Evolutionary conservation across 2,888 invertebrate species (phyloP), one percentile per base, ranked within the genome.

Genomic region (Catocala nupta): DNA sequence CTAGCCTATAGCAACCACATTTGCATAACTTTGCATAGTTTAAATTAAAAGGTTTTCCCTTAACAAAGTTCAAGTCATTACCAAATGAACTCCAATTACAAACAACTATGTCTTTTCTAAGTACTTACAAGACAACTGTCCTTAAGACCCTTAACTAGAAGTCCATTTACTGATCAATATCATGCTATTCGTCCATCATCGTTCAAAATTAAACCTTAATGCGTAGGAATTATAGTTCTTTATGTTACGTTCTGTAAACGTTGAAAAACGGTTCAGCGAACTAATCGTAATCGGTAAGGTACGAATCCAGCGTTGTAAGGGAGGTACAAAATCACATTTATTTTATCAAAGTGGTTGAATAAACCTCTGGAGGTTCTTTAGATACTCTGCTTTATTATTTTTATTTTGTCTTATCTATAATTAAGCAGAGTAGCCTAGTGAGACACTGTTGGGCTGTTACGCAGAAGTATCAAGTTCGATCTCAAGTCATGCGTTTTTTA

Each of bases 111-210:
- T 60, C 48, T 36, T 51, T 7, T 43, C 10, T 42, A 36, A 13
- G 39, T 44, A 59, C 12, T 55, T 56, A 63, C 39, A 50, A 55
- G 44, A 59, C 13, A 57, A 63, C 56, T 47, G 49, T 60, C 53
- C 54, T 60, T 55, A 51, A 62, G 55, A 73, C 65, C 54, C 66
- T 56, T 56, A 65, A 59, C 60, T 44, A 64, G 36, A 44, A 50
- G 56, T 55, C 63, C 70, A 70, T 74, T 74, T 67, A 61, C 64
- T 63, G 57, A 76, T 71, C 74, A 59, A 71, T 76, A 71, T 63
- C 25, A 50, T 59, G 51, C 47, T 39, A 9, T n/a, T 34, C 12
- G 16, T 1, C 0, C 33, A 62, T 12, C n/a, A 11, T 36, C 39
- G 6, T 12, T 6, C 8, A 16, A 73, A 57, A 9, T 36, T 36